Evolutionary conservation across 1,140 invertebrate genomes (phyloP), one percentile per base, ranked within the genome.

Genomic region (Maconellicoccus hirsutus): DNA sequence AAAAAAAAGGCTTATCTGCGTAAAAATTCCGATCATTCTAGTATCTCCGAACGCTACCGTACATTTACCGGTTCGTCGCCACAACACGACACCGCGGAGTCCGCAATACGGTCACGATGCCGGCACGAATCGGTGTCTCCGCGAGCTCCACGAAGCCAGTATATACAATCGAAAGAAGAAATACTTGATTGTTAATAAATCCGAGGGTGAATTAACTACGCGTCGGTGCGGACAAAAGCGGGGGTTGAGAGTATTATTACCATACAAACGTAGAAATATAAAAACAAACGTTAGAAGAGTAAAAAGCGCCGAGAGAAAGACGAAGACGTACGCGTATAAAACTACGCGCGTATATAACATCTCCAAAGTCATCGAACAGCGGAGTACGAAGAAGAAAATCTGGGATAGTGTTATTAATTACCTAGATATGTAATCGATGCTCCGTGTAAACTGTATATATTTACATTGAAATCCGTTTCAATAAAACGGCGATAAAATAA

Each of bases 371-470:
- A 16, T 6, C 42, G 6, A 8, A 52, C 2, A 52, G 12, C 42
- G 42, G 42, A 52, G 6, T 52, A 52, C n/a, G 42, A 16, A 16
- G n/a, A 16, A 52, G n/a, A 19, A 52, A 16, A 52, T 16, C 42
- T 52, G 6, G 42, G 42, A 52, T 52, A 19, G 42, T 52, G 42
- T 52, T 52, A 52, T 52, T 52, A 52, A 52, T 52, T 52, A 52
- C 42, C 42, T 52, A 52, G 42, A 52, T 52, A 52, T 52, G 42
- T 52, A 52, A 52, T 52, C 42, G 42, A 52, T 52, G 42, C 42
- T 52, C 42, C n/a, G 42, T 52, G 42, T 52, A 52, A 52, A 52
- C 42, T 8, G 42, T 52, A 52, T 52, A 52, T 52, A 52, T 52
- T 52, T 52, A 52, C 42, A 52, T 52, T 52, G 12, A 52, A 52